Evolutionary conservation across 2,797 vertebrate genomes (phyloP).

Genomic region (Artibeus jamaicensis): DNA sequence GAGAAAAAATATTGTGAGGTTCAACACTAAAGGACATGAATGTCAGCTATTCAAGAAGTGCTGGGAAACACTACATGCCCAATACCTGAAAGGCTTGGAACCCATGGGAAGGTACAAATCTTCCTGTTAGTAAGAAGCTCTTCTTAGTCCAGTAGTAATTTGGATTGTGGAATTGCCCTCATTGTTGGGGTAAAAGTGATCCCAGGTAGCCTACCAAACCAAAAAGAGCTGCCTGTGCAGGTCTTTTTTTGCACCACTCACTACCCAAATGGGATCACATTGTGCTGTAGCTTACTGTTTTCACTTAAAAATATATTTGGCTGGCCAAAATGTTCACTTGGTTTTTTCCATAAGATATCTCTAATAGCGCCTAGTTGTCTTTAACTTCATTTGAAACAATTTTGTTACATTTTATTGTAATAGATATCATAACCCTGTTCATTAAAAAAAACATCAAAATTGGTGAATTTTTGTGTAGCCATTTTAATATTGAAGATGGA

Average conservation of each 20-base stretch:
- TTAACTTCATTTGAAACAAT: no score
- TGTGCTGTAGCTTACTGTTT: not conserved
- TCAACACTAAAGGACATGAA: not conserved
- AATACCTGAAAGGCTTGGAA: not conserved
- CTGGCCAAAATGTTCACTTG: no score
- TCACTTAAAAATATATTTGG: not conserved
- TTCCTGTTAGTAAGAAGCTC: not conserved
- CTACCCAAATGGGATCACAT: not conserved
- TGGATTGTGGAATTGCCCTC: not conserved
- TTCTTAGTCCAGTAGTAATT: not conserved
- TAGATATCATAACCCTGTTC: no score
- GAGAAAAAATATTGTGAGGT: not conserved
- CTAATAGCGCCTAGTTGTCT: no score
- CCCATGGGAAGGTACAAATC: not conserved
- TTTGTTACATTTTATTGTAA: no score
- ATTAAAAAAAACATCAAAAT: no score
- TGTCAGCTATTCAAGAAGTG: not conserved
- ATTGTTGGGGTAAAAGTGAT: not conserved
- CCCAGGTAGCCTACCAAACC: not conserved
- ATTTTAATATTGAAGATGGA: no score
- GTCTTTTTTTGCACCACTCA: not conserved
- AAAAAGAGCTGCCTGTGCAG: not conserved
- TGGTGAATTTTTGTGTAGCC: no score
- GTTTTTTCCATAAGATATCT: no score
- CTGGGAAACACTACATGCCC: not conserved